Conservation (phyloP, 2,113 vertebrate species). For the Lampris megalopsis region DNA sequence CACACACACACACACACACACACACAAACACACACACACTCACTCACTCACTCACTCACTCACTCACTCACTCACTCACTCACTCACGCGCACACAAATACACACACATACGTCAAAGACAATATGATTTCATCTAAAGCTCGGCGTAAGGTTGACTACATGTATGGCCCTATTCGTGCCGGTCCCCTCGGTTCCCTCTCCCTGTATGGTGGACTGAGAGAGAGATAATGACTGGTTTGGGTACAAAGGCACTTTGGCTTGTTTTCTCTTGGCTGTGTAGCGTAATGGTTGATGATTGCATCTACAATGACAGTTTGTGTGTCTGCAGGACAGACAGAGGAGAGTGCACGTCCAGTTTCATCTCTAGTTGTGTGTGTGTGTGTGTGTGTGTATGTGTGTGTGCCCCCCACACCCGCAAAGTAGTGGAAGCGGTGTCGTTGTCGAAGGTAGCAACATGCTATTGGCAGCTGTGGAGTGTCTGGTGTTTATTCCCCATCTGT, state of each 20-base stretch:
- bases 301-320: conserved; percentile 67
- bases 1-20: not conserved
- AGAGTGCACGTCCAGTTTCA: conserved; percentile 23
- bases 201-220: conserved; percentile 63
- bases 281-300: conserved; percentile 73
- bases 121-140: conserved; percentile 52
- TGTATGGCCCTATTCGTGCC: conserved; percentile 27
- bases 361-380: conserved; percentile 15
- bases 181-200: conserved; percentile 40
- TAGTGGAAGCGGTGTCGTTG: not conserved
- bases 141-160: conserved; percentile 54
- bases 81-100: conserved; percentile 52
- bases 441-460: conserved; percentile 17
- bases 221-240: conserved; percentile 70
- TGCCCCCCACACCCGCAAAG: not conserved
- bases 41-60: conserved; percentile 7
- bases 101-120: conserved; percentile 1
- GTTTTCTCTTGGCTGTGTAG: conserved; percentile 62
- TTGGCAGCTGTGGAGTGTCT: conserved; percentile 27
- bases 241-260: conserved; percentile 70
- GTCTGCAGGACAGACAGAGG: conserved; percentile 60
- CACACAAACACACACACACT: not conserved
- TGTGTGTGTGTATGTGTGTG: conserved; percentile 16
- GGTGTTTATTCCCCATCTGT: conserved; percentile 46
- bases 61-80: not conserved